A percentile compares a stretch with the other conserved stretches of the same genome.
These are phyloP conservation scores for Drosophila algonquin DNA, from an alignment of 2,888 invertebrate genomes.

Conservation along the genomic window DNA sequence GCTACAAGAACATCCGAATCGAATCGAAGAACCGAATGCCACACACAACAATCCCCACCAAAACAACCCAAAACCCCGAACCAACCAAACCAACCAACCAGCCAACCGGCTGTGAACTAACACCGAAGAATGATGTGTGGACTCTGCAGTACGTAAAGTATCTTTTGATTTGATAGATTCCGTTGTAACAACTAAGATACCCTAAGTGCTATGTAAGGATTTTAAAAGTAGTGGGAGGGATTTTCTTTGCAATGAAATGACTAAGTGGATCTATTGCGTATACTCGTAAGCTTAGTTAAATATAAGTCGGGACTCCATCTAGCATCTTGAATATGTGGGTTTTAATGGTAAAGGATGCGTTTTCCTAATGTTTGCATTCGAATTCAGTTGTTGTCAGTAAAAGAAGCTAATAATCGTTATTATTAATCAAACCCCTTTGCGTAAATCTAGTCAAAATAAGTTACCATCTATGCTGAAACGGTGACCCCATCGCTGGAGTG, in stretches of 20 bases:
- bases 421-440: conserved; percentile 8
- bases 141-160: conserved; percentile 72
- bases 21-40: conserved; percentile 29
- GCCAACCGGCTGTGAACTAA: conserved; percentile 70
- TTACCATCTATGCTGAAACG: conserved; percentile 10
- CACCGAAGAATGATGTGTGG: conserved; percentile 74
- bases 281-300: not conserved
- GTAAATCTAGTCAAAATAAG: conserved; percentile 3
- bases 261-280: not conserved
- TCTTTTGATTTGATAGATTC: conserved; percentile 32
- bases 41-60: conserved; percentile 26
- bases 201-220: not conserved
- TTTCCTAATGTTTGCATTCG: not conserved
- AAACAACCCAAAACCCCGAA: conserved; percentile 46
- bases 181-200: not conserved
- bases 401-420: no score
- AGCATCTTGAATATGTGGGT: no score
- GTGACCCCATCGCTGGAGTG: conserved; percentile 17
- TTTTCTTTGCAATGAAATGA: no score
- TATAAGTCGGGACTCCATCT: not conserved
- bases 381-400: not conserved
- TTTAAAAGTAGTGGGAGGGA: no score
- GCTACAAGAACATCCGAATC: conserved; percentile 33
- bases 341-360: not conserved
- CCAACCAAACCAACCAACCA: conserved; percentile 25